Evolutionary conservation across 2,888 invertebrate genomes (phyloP).

Genomic region (Macaria notata): DNA sequence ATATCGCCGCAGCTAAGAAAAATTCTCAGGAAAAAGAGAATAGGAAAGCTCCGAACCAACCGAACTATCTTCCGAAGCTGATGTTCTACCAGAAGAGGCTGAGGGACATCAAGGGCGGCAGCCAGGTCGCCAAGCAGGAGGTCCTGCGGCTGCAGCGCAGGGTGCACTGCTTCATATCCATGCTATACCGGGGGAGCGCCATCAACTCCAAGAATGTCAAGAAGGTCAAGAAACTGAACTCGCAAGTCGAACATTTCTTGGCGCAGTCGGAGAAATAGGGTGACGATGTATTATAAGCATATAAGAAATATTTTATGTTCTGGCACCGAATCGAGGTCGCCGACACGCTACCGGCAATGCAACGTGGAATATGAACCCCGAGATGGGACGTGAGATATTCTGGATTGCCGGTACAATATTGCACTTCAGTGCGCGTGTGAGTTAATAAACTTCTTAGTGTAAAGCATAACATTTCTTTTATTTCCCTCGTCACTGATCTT

Average conservation of each 20-base stretch:
- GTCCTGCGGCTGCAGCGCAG: conserved; percentile 3
- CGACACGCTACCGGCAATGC: conserved; percentile 36
- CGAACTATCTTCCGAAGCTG: conserved; percentile 40
- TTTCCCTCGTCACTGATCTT: conserved; percentile 15
- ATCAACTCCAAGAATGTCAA: conserved; percentile 52
- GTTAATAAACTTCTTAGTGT: conserved; percentile 75
- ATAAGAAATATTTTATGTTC: conserved; percentile 45
- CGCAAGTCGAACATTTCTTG: conserved; percentile 62
- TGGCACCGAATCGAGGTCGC: conserved; percentile 41
- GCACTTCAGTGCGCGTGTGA: conserved; percentile 71
- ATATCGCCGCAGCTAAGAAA: too few relatives aligned
- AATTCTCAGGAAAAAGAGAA: too few relatives aligned
- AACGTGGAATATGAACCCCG: conserved; percentile 38
- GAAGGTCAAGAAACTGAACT: conserved; percentile 57
- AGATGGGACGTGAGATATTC: conserved; percentile 48
- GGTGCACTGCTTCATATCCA: conserved; percentile 5
- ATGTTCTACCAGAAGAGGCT: conserved; percentile 49
- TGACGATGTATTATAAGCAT: conserved; percentile 33
- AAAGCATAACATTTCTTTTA: conserved; percentile 52
- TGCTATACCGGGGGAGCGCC: conserved; percentile 39
- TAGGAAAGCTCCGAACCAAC: too few relatives aligned
- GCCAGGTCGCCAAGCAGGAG: not conserved
- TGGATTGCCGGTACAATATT: conserved; percentile 59
- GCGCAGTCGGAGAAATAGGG: conserved; percentile 49
- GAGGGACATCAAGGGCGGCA: conserved; percentile 18